Evolutionary conservation across 2,888 invertebrate genomes (phyloP), one percentile per base, ranked within the genome.

Genomic region (Tachina grossa): DNA sequence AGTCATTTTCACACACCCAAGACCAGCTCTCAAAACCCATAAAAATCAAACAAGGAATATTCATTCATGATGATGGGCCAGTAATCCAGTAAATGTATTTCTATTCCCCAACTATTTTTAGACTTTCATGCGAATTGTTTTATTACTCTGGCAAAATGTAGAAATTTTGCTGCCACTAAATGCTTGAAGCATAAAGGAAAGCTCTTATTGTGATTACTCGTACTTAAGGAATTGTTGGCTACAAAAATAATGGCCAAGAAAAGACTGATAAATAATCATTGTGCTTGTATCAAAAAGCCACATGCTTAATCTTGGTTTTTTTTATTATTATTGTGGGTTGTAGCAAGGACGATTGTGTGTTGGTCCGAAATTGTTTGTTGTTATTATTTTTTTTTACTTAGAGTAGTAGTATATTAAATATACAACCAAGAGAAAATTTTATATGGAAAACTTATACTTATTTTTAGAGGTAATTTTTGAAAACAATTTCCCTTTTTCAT

Each of bases 71-170:
- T 69, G 69, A 55, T 53, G 55, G 16, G 53, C 19, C 6, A 39
- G 6, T 59, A 72, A 69, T 55, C 55, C 41, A 53, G 19, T n/a
- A 51, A 71, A 71, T 71, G 71, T 57, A 45, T 71, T 57, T 68
- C 69, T 14, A 22, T 69, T 55, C n/a, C 8, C 19, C 22, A 1
- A 11, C 22, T 43, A 31, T 59, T 47, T 11, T 1, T 49, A 14
- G 6, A 31, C 16, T 43, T 53, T 39, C 41, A 69, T 47, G 31
- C 59, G 51, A 74, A 74, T 74, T 74, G 61, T 74, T 74, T 74
- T 74, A 74, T 74, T 74, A 43, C 19, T 51, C 39, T 59, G 14
- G n/a, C 53, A 19, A 11, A 16, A 11, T 6, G 16, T 5, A 51
- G 31, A 31, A 31, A 31, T 31, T 31, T 31, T 31, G 31, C 31